Evolutionary conservation across 2,797 vertebrate genomes (phyloP).

Genomic region (Anomalospiza imberbis): DNA sequence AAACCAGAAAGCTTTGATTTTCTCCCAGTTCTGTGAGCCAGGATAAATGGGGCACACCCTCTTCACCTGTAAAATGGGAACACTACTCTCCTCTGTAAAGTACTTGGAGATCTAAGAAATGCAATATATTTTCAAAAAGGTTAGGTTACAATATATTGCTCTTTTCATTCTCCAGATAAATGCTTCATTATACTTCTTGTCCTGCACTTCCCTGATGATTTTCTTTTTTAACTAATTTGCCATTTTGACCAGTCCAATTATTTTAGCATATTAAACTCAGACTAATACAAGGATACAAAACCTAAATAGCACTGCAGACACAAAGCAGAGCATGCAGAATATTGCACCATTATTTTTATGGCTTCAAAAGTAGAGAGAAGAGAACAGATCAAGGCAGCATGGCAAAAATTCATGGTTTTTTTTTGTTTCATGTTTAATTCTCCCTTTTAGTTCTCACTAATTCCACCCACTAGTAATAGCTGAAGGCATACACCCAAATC

Average conservation of each 20-base stretch:
- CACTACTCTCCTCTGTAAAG: background rate
- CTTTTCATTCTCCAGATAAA: background rate
- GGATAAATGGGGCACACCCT: background rate
- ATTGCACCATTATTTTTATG: background rate
- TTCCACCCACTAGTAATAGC: slow-evolving; percentile 41
- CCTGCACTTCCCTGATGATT: background rate
- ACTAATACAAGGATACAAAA: background rate
- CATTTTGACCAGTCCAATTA: slow-evolving; percentile 19
- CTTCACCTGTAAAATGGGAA: background rate
- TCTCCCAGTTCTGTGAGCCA: background rate
- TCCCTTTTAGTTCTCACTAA: slow-evolving; percentile 24
- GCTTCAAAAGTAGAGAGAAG: background rate
- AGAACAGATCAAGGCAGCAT: background rate
- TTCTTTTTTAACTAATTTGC: background rate
- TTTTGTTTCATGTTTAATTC: background rate
- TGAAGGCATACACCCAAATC: slow-evolving; percentile 47
- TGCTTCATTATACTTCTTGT: background rate
- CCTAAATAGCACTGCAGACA: background rate
- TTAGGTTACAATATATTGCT: background rate
- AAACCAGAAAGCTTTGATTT: background rate
- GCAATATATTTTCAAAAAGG: background rate
- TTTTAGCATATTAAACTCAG: background rate
- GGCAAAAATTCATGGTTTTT: background rate
- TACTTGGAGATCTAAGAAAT: background rate
- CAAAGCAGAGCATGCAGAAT: background rate